Evolutionary conservation across 1,140 invertebrate species (phyloP).

Genomic region (Polypedilum pembai): DNA sequence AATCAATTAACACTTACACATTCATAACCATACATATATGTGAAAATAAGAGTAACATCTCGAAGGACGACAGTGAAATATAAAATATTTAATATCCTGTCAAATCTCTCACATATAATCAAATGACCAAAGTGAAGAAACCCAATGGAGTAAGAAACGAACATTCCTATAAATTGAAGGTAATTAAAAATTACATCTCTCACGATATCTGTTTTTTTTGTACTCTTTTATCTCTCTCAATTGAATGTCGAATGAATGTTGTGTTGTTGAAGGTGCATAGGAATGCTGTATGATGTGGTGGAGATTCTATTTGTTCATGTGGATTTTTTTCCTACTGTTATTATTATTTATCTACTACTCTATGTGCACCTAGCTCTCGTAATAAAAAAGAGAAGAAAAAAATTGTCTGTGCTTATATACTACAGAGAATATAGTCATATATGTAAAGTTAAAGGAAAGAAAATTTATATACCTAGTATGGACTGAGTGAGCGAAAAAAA

Average conservation of each 20-base stretch:
- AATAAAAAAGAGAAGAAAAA: slow-evolving; percentile 11
- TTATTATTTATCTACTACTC: not conserved
- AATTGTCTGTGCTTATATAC: not conserved
- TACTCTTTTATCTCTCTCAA: not conserved
- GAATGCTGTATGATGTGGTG: not conserved
- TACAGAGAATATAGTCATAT: not conserved
- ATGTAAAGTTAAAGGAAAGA: too few species aligned
- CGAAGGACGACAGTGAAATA: not conserved
- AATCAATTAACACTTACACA: too few species aligned
- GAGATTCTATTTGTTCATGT: slow-evolving; percentile 6
- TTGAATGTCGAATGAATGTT: not conserved
- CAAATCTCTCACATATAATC: not conserved
- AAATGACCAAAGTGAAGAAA: slow-evolving; percentile 1
- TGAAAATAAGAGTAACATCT: not conserved
- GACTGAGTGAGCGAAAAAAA: not conserved
- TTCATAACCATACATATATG: too few species aligned
- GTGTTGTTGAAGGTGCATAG: slow-evolving; percentile 1
- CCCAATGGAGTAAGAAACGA: not conserved
- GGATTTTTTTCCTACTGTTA: not conserved
- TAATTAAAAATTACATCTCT: slow-evolving; percentile 18
- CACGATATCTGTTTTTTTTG: slow-evolving; percentile 16
- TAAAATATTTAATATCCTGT: not conserved
- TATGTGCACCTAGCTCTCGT: not conserved
- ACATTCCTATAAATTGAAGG: slow-evolving; percentile 1
- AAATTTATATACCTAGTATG: not conserved